phyloP scores from a whole-genome alignment of 2,797 vertebrate species.

The Hippopotamyrus pictus region DNA sequence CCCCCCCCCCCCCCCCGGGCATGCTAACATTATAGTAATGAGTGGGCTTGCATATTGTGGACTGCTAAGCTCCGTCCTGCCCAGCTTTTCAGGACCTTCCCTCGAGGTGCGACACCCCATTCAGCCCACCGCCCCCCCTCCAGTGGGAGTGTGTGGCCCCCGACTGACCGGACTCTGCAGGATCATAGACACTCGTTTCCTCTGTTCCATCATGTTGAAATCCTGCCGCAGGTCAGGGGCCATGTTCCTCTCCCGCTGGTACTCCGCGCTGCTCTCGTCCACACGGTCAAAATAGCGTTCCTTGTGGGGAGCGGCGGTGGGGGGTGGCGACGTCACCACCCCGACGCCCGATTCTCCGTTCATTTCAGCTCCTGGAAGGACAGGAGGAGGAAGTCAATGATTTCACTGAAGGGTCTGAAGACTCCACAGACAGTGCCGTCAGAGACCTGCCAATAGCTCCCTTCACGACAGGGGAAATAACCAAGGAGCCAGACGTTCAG shows the following conservation, averaged over 20 bases:
- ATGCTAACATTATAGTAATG: background rate
- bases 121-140: background rate
- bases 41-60: background rate
- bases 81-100: background rate
- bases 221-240: constrained; percentile 94
- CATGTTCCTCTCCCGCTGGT: constrained; percentile 95
- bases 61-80: background rate
- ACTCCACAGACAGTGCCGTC: background rate
- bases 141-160: background rate
- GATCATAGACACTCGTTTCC: constrained; percentile 97
- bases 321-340: constrained; percentile 94
- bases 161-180: constrained; percentile 89
- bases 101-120: background rate
- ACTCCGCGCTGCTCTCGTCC: constrained; percentile 91
- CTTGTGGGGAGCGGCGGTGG: constrained; percentile 88
- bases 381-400: background rate
- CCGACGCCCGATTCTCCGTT: constrained; percentile 87
- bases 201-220: constrained; percentile 99
- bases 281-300: constrained; percentile 96
- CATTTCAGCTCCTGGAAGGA: constrained; percentile 64
- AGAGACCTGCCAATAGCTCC: background rate
- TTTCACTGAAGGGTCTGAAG: background rate
- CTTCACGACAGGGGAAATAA: constrained; percentile 2
- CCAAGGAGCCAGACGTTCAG: background rate
- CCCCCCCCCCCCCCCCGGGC: background rate